Evolutionary conservation across 2,888 invertebrate species (phyloP), one percentile per base, ranked within the genome.

Genomic region (Aquatica leii): DNA sequence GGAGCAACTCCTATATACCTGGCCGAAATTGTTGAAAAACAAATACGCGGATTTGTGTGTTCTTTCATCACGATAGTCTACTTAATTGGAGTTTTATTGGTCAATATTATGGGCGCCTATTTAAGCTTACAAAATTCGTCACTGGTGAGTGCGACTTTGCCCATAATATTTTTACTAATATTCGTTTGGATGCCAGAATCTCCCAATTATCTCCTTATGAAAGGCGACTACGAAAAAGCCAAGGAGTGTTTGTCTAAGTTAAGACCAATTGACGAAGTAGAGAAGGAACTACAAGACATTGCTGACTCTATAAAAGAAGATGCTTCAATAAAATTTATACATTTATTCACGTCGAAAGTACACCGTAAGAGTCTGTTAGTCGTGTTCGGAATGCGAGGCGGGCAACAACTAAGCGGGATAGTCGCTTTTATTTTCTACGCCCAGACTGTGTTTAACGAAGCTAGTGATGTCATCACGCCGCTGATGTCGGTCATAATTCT

Each of bases 111-210:
- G 70, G 87, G 87, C 15, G 85, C 86, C 2, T 86, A 83, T 74
- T 84, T 86, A 24, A 78, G 82, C 67, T 84, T 87, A 80, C 77
- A 75, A 65, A 78, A 77, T 12, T 79, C 86, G 68, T 86, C 86
- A 57, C 80, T 82, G 59, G 82, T 86, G 77, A 87, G 87, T 73
- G 81, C 86, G 70, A 76, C 84, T 68, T 81, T 87, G 58, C 86
- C 88, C 3, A 77, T 87, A 20, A 71, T 85, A 49, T 85, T 87
- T 72, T 78, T 88, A 35, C 57, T 86, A 18, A 81, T 84, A n/a
- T 86, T 88, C 77, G 78, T 85, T 40, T 86, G 86, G 77, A 82
- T 89, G 76, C 90, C 90, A 11, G 90, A 91, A 81, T 84, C 85
- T 1, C 87, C 87, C 0, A 82, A 85, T 57, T 84, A 78, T 69